phyloP scores from a whole-genome alignment of 2,888 invertebrate genomes.

The Aleiodes alternator region DNA sequence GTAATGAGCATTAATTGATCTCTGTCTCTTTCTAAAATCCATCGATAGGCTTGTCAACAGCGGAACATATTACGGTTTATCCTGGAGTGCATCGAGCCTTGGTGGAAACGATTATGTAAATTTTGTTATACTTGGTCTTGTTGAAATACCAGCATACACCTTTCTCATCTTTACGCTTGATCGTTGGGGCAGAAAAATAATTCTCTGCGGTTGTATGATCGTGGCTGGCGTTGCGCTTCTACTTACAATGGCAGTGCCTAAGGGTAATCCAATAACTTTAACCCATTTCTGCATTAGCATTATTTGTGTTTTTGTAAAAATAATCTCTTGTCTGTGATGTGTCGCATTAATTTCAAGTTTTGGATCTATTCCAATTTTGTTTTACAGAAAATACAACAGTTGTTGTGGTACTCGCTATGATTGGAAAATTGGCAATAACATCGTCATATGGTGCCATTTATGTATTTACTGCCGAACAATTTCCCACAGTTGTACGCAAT shows the following conservation, averaged over 20 bases:
- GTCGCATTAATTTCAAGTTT: constrained; percentile 10
- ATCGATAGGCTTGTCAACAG: constrained; percentile 83
- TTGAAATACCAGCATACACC: constrained; percentile 85
- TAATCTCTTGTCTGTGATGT: too few relatives aligned
- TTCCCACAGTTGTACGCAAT: constrained; percentile 84
- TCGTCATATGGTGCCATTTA: constrained; percentile 85
- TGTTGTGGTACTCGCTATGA: constrained; percentile 80
- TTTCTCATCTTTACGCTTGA: constrained; percentile 82
- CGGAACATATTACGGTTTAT: constrained; percentile 86
- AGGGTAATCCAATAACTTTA: constrained; percentile 71
- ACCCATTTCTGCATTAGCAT: constrained; percentile 26
- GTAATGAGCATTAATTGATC: constrained; percentile 24
- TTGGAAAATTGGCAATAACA: constrained; percentile 84
- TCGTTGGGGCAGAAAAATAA: constrained; percentile 82
- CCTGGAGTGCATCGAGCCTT: constrained; percentile 84
- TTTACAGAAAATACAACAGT: constrained; percentile 78
- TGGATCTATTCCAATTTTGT: constrained; percentile 21
- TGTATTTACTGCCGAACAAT: constrained; percentile 85
- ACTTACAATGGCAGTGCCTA: constrained; percentile 79
- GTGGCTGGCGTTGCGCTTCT: constrained; percentile 80
- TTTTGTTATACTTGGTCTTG: constrained; percentile 84
- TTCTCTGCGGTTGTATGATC: constrained; percentile 83
- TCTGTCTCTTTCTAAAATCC: background rate
- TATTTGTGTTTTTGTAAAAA: constrained; percentile 16
- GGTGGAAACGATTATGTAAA: constrained; percentile 85